Evolutionary conservation across 2,113 vertebrate species (phyloP).

Genomic region (Rhea americana): DNA sequence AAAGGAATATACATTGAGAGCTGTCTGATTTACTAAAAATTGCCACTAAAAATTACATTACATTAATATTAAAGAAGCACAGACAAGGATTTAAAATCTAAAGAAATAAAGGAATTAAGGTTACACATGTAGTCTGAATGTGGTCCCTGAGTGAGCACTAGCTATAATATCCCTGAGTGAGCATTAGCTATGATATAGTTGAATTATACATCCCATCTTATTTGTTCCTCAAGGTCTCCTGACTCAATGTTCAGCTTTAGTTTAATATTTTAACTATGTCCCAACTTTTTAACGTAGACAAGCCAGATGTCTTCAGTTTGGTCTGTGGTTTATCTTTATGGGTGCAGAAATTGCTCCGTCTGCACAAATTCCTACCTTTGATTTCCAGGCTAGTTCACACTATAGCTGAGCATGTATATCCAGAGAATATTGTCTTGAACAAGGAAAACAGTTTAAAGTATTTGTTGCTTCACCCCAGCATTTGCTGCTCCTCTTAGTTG

Average conservation of each 20-base stretch:
- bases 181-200: fast-evolving
- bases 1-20: not conserved
- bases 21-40: not conserved
- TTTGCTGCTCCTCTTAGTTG: not conserved
- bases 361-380: not conserved
- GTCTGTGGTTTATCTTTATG: not conserved
- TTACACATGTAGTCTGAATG: not conserved
- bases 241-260: not conserved
- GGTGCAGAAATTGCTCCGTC: not conserved
- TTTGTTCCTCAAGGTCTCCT: not conserved
- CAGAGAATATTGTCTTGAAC: not conserved
- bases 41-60: not conserved
- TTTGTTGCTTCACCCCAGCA: not conserved
- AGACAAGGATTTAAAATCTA: not conserved
- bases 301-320: not conserved
- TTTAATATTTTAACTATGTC: not conserved
- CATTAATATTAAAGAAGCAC: not conserved
- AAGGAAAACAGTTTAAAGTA: not conserved
- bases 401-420: not conserved
- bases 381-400: not conserved
- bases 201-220: not conserved
- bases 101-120: not conserved
- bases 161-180: not conserved
- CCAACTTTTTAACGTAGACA: not conserved
- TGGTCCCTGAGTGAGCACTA: not conserved